Evolutionary conservation across 2,888 invertebrate species (phyloP).

Genomic region (Diarsia dahlii): DNA sequence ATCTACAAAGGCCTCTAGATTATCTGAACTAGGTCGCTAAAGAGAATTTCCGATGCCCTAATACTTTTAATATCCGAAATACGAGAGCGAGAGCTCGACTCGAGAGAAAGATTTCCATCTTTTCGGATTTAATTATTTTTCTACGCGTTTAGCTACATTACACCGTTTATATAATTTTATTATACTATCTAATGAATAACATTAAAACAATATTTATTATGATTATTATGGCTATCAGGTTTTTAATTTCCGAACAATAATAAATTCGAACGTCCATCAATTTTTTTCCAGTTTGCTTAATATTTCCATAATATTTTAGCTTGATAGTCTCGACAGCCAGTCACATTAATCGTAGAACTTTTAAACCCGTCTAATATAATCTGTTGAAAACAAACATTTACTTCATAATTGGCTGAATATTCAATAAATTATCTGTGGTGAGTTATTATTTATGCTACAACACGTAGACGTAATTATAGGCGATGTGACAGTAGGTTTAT

Average conservation of each 20-base stretch:
- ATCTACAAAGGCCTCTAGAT: constrained; percentile 40
- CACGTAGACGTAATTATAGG: constrained; percentile 60
- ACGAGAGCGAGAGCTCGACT: not conserved
- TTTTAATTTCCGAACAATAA: constrained; percentile 44
- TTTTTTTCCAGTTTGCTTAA: constrained; percentile 23
- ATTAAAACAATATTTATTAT: constrained; percentile 40
- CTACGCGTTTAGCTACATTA: constrained; percentile 25
- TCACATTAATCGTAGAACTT: constrained; percentile 32
- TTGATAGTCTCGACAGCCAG: constrained; percentile 26
- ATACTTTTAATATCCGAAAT: constrained; percentile 16
- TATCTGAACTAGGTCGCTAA: constrained; percentile 31
- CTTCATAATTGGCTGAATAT: constrained; percentile 39
- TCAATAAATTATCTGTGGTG: constrained; percentile 45
- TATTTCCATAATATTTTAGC: constrained; percentile 30
- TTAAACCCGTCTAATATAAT: constrained; percentile 26
- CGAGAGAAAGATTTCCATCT: not conserved
- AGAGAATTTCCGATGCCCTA: constrained; percentile 10
- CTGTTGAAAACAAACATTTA: constrained; percentile 49
- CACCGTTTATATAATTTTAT: constrained; percentile 29
- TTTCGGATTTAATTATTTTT: constrained; percentile 17
- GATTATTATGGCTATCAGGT: constrained; percentile 33
- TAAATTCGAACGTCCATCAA: constrained; percentile 31
- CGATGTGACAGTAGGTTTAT: constrained; percentile 60
- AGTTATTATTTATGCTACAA: constrained; percentile 50
- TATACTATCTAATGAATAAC: constrained; percentile 24